Evolutionary conservation across 2,113 vertebrate species (phyloP).

Genomic region (Gavia stellata): DNA sequence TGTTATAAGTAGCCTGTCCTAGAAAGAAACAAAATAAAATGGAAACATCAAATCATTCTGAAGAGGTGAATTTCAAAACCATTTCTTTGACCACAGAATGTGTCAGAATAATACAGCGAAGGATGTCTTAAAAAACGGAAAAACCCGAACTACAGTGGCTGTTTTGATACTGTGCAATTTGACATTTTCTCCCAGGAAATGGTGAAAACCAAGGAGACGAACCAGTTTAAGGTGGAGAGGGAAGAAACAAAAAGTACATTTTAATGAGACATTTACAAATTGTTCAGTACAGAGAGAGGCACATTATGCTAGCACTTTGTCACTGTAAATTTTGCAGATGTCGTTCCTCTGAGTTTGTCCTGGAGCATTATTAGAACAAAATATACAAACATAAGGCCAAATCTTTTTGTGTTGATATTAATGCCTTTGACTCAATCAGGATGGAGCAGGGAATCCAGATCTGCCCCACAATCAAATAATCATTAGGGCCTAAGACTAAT

Average conservation of each 20-base stretch:
- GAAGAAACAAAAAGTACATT: slow-evolving; percentile 48
- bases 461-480: background rate
- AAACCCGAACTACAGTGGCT: background rate
- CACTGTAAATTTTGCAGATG: slow-evolving; percentile 58
- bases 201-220: slow-evolving; percentile 10
- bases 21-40: slow-evolving; percentile 6
- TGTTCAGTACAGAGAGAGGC: slow-evolving; percentile 25
- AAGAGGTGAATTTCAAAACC: background rate
- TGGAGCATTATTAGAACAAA: slow-evolving; percentile 44
- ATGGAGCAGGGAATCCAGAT: background rate
- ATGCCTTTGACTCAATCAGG: slow-evolving; percentile 14
- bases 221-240: slow-evolving; percentile 34
- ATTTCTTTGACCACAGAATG: background rate
- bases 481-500: background rate
- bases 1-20: background rate
- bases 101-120: background rate
- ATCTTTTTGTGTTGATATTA: background rate
- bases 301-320: slow-evolving; percentile 36
- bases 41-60: background rate
- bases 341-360: slow-evolving; percentile 35
- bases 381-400: background rate
- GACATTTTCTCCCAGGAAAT: slow-evolving; percentile 39
- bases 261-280: slow-evolving; percentile 70
- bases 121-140: background rate
- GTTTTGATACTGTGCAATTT: background rate